phyloP scores from a whole-genome alignment of 2,113 vertebrate genomes.

The Picathartes gymnocephalus region DNA sequence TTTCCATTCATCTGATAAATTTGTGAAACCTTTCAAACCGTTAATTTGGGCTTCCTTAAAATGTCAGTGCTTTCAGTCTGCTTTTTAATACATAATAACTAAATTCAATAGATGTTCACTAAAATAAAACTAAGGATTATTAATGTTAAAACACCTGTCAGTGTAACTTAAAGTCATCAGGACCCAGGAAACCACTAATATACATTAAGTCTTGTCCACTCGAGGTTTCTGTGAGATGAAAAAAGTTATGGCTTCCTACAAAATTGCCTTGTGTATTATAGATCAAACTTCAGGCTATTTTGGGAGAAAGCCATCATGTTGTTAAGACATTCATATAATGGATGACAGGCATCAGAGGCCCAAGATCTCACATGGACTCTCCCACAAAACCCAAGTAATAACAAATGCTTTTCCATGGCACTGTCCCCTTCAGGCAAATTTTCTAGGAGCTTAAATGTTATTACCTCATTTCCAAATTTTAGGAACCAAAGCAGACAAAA shows the following conservation, averaged over 20 bases:
- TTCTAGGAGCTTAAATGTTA: background rate
- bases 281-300: background rate
- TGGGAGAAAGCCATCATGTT: background rate
- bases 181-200: constrained; percentile 15
- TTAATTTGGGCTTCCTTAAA: constrained; percentile 49
- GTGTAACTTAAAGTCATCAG: background rate
- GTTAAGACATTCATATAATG: background rate
- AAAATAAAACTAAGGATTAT: constrained; percentile 54
- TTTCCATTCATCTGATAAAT: constrained; percentile 46
- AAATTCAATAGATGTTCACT: constrained; percentile 11
- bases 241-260: background rate
- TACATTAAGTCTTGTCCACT: background rate
- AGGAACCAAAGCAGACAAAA: background rate
- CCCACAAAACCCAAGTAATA: background rate
- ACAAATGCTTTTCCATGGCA: background rate
- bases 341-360: background rate
- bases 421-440: background rate
- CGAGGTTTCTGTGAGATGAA: background rate
- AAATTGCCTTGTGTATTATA: background rate
- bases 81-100: constrained; percentile 40
- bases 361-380: background rate
- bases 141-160: constrained; percentile 26
- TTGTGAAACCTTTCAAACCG: constrained; percentile 55
- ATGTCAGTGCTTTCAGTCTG: constrained; percentile 41
- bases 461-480: background rate